A percentile compares a stretch with the other conserved stretches of the same genome.
These are phyloP conservation scores for Drosophila engyochracea DNA, from an alignment of 2,888 invertebrate species.

Conservation along the genomic window DNA sequence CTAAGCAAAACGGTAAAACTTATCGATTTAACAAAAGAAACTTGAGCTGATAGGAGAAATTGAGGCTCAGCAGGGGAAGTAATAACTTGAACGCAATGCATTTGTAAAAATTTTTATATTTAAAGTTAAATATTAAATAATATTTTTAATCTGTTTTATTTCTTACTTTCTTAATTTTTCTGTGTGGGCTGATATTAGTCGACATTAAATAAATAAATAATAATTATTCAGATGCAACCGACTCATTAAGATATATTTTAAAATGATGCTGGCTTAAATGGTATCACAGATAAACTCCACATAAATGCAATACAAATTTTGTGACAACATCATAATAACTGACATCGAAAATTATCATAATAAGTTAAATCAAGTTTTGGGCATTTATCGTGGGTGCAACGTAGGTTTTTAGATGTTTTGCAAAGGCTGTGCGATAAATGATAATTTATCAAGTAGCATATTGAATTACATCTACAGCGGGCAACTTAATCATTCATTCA, in stretches of 20 bases:
- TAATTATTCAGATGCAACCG: neutral
- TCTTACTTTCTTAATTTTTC: neutral
- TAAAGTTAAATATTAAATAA: neutral
- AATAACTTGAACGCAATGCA: neutral
- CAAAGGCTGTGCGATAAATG: slow-evolving; percentile 1
- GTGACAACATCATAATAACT: slow-evolving; percentile 13
- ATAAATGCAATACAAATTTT: neutral
- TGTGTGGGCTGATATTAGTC: neutral
- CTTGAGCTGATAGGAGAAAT: neutral
- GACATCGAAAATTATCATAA: slow-evolving; percentile 21
- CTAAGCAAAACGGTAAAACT: neutral
- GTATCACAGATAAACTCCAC: neutral
- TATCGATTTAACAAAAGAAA: neutral
- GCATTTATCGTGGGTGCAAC: slow-evolving; percentile 35
- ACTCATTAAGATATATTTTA: neutral
- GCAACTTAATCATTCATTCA: slow-evolving; percentile 64
- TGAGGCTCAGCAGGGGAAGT: neutral
- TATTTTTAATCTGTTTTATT: neutral
- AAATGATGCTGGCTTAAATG: neutral
- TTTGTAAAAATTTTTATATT: neutral
- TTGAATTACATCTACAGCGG: slow-evolving; percentile 21
- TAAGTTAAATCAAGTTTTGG: slow-evolving; percentile 34
- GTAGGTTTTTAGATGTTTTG: slow-evolving; percentile 6
- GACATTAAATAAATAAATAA: neutral
- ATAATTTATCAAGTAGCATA: slow-evolving; percentile 34